A percentile compares a stretch with the other conserved stretches of the same genome.
phyloP scores from a whole-genome alignment of 2,888 invertebrate species.

The Phyto melanocephala region DNA sequence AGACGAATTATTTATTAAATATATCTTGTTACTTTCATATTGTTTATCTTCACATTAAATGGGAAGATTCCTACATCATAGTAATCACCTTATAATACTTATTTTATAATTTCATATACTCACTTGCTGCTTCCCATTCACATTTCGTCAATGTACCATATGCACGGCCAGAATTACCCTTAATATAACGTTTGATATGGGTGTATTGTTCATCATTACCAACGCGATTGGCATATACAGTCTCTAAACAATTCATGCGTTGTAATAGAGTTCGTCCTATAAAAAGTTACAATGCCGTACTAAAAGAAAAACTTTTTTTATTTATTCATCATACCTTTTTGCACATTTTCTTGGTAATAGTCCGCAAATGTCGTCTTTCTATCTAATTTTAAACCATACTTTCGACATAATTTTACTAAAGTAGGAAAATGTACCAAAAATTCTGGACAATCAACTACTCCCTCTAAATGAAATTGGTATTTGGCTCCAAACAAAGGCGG shows the following conservation, averaged over 20 bases:
- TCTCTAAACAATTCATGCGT: slow-evolving; percentile 90
- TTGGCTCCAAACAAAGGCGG: slow-evolving; percentile 96
- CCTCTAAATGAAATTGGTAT: slow-evolving; percentile 97
- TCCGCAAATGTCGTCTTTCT: slow-evolving; percentile 87
- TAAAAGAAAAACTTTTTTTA: too few relatives aligned
- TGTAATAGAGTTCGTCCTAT: slow-evolving; percentile 81
- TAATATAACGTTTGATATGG: slow-evolving; percentile 83
- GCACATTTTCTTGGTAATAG: slow-evolving; percentile 81
- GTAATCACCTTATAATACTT: too few relatives aligned
- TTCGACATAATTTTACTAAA: slow-evolving; percentile 85
- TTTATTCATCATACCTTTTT: slow-evolving; percentile 72
- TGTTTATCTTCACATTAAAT: too few relatives aligned
- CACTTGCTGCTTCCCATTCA: slow-evolving; percentile 96
- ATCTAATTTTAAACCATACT: slow-evolving; percentile 85
- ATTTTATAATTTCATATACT: slow-evolving; percentile 69
- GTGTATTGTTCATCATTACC: slow-evolving; percentile 83
- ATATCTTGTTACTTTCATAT: too few relatives aligned
- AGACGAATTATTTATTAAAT: too few relatives aligned
- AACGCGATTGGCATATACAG: slow-evolving; percentile 83
- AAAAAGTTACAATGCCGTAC: too few relatives aligned
- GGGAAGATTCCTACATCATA: too few relatives aligned
- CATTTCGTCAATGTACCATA: slow-evolving; percentile 91
- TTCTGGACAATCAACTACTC: slow-evolving; percentile 98
- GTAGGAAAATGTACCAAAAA: slow-evolving; percentile 96
- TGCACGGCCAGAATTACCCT: slow-evolving; percentile 75